phyloP scores from a whole-genome alignment of 2,113 vertebrate species.

The Montifringilla adamsi region DNA sequence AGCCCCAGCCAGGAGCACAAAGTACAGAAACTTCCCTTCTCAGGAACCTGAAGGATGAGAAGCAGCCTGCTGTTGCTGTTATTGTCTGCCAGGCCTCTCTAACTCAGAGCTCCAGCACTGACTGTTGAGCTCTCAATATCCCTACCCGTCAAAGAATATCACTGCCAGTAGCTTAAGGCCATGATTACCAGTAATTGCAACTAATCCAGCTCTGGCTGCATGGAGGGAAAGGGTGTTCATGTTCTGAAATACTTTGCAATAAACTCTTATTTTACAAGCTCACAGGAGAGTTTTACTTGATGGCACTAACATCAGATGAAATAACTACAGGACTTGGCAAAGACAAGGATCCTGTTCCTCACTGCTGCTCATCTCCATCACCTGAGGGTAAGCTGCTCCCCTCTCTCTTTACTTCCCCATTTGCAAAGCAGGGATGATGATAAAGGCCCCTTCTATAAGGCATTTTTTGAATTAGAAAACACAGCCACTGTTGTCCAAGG shows the following conservation, averaged over 20 bases:
- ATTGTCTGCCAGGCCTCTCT: not conserved
- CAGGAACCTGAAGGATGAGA: not conserved
- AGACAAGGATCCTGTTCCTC: not conserved
- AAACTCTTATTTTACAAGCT: not conserved
- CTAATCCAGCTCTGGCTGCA: not conserved
- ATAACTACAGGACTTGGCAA: not conserved
- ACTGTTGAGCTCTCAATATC: not conserved
- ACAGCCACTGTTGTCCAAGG: conserved; percentile 11
- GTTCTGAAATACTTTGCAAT: not conserved
- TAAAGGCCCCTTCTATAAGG: not conserved
- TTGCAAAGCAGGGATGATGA: not conserved
- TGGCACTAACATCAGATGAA: not conserved
- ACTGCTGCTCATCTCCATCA: not conserved
- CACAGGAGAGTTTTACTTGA: not conserved
- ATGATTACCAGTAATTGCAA: not conserved
- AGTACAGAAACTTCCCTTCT: not conserved
- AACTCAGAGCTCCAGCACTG: not conserved
- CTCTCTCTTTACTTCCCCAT: not conserved
- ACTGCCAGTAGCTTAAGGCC: not conserved
- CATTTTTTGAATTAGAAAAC: conserved; percentile 4
- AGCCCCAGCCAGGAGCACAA: rapidly evolving
- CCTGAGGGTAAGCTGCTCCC: not conserved
- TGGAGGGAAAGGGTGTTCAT: not conserved
- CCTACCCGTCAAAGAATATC: not conserved
- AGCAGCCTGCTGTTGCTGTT: not conserved